These are phyloP conservation scores for Corythornis madagascariensis DNA, from an alignment of 2,113 vertebrate genomes.

Conservation along the genomic window DNA sequence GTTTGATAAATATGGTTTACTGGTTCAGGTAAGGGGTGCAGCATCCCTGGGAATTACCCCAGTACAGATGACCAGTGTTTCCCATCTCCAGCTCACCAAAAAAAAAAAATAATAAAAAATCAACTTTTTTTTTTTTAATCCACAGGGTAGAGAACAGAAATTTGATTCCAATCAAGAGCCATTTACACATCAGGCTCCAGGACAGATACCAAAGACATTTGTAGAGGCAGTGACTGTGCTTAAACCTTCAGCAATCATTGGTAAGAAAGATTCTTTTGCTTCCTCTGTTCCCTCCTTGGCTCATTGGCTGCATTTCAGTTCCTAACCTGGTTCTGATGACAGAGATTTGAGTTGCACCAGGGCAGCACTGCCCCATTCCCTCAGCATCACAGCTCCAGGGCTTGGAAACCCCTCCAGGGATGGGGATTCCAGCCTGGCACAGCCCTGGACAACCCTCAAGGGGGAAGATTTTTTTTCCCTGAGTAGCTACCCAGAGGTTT, in stretches of 20 bases:
- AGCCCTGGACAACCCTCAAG: neutral
- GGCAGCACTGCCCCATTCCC: no score
- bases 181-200: constrained; percentile 84
- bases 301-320: neutral
- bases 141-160: constrained; percentile 80
- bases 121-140: neutral
- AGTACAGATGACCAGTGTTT: rapidly evolving
- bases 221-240: constrained; percentile 90
- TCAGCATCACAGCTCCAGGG: no score
- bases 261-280: constrained; percentile 65
- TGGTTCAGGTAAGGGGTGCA: constrained; percentile 82
- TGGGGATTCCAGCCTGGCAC: neutral
- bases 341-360: neutral
- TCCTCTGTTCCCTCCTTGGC: rapidly evolving
- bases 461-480: no score
- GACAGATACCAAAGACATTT: constrained; percentile 80
- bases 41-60: rapidly evolving
- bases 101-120: neutral
- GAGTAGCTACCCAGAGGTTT: neutral
- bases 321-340: rapidly evolving
- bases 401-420: no score
- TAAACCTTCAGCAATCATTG: constrained; percentile 91
- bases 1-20: constrained; percentile 91
- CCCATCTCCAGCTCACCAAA: neutral
- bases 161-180: constrained; percentile 87